phyloP scores from a whole-genome alignment of 1,140 invertebrate genomes.

The Drosophila cardini region DNA sequence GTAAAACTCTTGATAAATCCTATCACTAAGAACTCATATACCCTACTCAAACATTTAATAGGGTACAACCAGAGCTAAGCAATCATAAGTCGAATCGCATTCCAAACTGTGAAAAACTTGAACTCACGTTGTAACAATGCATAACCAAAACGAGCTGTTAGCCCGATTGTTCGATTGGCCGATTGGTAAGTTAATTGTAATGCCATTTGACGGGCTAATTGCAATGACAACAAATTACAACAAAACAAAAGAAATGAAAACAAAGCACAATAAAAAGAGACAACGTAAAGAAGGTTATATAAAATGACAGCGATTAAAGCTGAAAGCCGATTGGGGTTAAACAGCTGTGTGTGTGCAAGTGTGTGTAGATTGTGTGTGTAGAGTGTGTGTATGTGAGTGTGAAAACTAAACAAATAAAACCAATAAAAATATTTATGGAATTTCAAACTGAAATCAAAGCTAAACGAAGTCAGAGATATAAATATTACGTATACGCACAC shows the following conservation, averaged over 20 bases:
- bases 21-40: too few relatives aligned
- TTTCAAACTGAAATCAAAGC: too few relatives aligned
- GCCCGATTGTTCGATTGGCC: not conserved
- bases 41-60: too few relatives aligned
- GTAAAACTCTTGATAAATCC: too few relatives aligned
- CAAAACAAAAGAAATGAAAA: constrained; percentile 42
- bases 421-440: constrained; percentile 18
- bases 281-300: constrained; percentile 21
- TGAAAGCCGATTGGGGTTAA: constrained; percentile 64
- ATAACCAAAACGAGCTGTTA: constrained; percentile 41
- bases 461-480: too few relatives aligned
- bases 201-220: constrained; percentile 59
- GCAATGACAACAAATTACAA: constrained; percentile 48
- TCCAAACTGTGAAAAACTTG: not conserved
- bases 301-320: constrained; percentile 39
- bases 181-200: constrained; percentile 39
- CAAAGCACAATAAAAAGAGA: too few relatives aligned
- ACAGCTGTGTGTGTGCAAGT: constrained; percentile 53
- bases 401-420: constrained; percentile 26
- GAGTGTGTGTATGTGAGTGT: not conserved
- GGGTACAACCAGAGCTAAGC: not conserved
- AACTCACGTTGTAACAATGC: constrained; percentile 24
- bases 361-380: too few relatives aligned
- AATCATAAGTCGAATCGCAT: constrained; percentile 12
- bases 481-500: too few relatives aligned